Conservation (phyloP, 2,113 vertebrate species). For the Xenopus borealis region DNA sequence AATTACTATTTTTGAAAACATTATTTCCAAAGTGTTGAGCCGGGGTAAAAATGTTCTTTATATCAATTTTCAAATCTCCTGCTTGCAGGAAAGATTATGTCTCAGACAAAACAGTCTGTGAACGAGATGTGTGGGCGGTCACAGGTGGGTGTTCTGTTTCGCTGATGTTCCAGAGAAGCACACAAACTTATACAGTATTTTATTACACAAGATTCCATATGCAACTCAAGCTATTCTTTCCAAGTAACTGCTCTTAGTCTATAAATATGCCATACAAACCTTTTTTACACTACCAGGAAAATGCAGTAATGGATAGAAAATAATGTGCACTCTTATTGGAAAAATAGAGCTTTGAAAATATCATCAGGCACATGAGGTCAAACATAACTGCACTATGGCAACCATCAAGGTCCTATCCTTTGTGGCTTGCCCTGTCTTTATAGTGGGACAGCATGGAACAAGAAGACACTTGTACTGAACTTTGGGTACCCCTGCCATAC, state of each 20-base stretch:
- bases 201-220: conserved; percentile 22
- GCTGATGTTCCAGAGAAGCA: conserved; percentile 13
- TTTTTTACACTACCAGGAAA: background rate
- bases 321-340: background rate
- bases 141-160: conserved; percentile 39
- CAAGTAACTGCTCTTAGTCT: background rate
- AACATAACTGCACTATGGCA: background rate
- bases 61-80: conserved; percentile 38
- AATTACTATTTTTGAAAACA: conserved; percentile 14
- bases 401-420: too few relatives aligned
- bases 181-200: conserved; percentile 15
- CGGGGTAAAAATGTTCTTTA: conserved; percentile 30
- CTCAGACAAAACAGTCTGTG: conserved; percentile 41
- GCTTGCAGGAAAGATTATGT: conserved; percentile 40
- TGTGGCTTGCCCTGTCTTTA: too few relatives aligned
- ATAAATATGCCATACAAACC: background rate
- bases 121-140: conserved; percentile 28
- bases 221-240: background rate
- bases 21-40: conserved; percentile 25
- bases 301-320: background rate
- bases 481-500: too few relatives aligned
- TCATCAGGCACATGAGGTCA: background rate
- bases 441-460: too few relatives aligned
- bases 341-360: background rate
- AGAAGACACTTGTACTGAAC: too few relatives aligned